Evolutionary conservation across 2,113 vertebrate species (phyloP), one percentile per base, ranked within the genome.

Genomic region (Pavo muticus): DNA sequence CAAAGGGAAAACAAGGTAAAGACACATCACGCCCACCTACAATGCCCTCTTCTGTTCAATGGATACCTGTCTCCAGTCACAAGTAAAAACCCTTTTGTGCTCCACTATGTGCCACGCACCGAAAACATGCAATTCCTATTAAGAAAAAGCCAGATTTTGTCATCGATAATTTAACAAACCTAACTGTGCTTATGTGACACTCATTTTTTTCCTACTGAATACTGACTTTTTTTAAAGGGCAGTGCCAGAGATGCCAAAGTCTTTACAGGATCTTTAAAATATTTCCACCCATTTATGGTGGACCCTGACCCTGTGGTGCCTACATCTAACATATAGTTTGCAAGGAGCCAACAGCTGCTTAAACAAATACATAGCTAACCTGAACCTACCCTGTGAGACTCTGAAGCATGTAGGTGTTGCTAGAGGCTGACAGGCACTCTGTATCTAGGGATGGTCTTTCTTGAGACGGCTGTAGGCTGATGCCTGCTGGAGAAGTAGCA

Each of bases 401-500:
- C 19, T 0, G 13, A 6, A 39, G 27, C 57, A 13, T 15, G 18
- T 6, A 17, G 30, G 35, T 72, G 25, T 3, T 42, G 79, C 71
- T 79, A 35, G 69, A 59, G 45, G 63, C 71, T 56, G 24, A 8
- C 3, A 20, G 73, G 6, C 73, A 56, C 10, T 19, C 32, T 63
- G 16, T 12, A 17, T 14, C n/a, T 50, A 32, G 14, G 37, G 27
- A 5, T 39, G 68, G 14, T 32, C 27, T 64, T 56, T 60, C 35
- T 65, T 3, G 1, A 45, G 50, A 25, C 24, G 64, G 45, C 11
- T 6, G 0, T 1, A 13, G 45, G 37, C 0, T 50, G 56, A 67
- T 80, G 85, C 40, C 60, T 50, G 23, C 68, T 32, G 67, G 4
- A 63, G 54, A 69, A 54, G 59, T 7, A 82, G 37, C 1, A 0